Evolutionary conservation across 2,797 vertebrate species (phyloP), one percentile per base, ranked within the genome.

Genomic region (Schizopygopsis malacanthus): DNA sequence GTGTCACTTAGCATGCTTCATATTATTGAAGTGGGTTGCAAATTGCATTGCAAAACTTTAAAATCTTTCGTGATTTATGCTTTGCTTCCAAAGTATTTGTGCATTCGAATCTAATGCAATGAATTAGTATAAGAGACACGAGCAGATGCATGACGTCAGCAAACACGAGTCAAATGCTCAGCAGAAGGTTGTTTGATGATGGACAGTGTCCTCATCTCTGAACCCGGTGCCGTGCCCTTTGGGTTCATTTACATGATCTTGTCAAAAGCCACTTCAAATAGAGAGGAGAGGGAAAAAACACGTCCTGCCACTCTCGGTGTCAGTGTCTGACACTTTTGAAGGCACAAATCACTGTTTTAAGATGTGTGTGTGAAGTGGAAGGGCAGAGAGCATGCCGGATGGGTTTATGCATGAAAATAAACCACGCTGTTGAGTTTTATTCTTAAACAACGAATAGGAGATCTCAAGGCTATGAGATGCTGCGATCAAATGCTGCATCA

Each of bases 331-430:
- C 93, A 93, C 91, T 92, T 93, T 87, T 92, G 92, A 91, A 75
- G 28, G 90, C 91, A 90, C 85, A 89, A 90, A 90, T 56, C 90
- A 85, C 89, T 89, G 91, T 87, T 90, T 91, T 94, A 93, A 89
- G 92, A 90, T 91, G 92, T 94, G 93, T 93, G 93, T 94, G 95
- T 59, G 84, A 94, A 93, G 93, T 89, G 91, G 90, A 90, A 92
- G 92, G 91, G 90, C 92, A 91, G 89, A 88, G 86, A 52, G 84
- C 69, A 52, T 6, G 13, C 10, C 70, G 20, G 16, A 47, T 25
- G 65, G 41, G 59, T 28, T 71, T 82, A 28, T 41, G 56, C 77
- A 71, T 79, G 47, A 41, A 47, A 61, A 69, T 75, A 61, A 56
- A 76, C 54, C 50, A 37, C 4, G 20, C 25, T 22, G 20, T 56